Conservation (phyloP, 92 coral and sea anemone species). For the Heteractis magnifica region DNA sequence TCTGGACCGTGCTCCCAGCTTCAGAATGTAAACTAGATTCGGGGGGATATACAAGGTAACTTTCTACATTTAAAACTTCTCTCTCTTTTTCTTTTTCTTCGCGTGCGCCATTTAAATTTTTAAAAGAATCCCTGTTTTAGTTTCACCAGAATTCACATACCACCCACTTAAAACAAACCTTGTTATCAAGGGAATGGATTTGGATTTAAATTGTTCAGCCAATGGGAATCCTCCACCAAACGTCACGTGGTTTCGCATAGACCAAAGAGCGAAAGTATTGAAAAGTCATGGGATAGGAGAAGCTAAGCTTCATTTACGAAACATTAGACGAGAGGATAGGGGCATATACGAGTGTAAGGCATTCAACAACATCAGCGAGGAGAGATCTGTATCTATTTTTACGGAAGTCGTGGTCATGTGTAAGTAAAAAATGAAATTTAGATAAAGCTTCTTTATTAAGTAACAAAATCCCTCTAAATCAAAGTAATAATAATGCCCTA, state of each 20-base stretch:
- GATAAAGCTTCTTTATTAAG: no score
- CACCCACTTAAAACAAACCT: background rate
- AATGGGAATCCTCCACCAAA: slow-evolving; percentile 16
- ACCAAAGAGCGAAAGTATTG: background rate
- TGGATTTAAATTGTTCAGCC: slow-evolving; percentile 22
- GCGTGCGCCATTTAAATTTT: background rate
- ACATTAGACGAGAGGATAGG: background rate
- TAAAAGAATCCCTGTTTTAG: background rate
- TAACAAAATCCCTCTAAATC: no score
- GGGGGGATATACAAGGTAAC: background rate
- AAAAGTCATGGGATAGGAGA: background rate
- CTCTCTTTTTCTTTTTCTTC: background rate
- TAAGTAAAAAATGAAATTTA: background rate
- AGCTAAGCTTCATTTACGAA: background rate
- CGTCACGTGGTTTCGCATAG: slow-evolving; percentile 12
- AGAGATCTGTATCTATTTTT: background rate
- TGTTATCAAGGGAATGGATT: slow-evolving; percentile 7
- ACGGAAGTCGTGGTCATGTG: background rate
- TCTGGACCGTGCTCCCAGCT: no score
- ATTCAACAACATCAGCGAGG: background rate
- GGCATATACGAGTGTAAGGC: background rate
- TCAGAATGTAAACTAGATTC: no score
- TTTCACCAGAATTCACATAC: slow-evolving; percentile 6
- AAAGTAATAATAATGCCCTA: no score
- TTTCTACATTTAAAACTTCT: background rate